Percentiles rank a stretch among this genome's conserved stretches.
Evolutionary conservation across 1,140 invertebrate species (phyloP).

Genomic region (Orussus abietinus): DNA sequence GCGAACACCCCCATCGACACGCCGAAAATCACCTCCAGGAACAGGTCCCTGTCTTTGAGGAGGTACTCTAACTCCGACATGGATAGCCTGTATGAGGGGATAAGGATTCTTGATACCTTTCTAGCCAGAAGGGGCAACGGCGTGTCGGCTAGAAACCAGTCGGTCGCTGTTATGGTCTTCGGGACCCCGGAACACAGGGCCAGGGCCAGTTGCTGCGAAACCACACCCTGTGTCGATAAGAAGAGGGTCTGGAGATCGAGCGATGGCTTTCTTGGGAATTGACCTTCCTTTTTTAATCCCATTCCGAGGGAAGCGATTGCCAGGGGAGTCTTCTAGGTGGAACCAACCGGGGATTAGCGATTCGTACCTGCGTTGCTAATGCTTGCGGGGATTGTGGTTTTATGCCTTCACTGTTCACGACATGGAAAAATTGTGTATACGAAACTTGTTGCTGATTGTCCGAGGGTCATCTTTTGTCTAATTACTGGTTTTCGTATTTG

Average conservation of each 20-base stretch:
- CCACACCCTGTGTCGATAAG: no score
- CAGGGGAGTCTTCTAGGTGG: no score
- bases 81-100: constrained; percentile 36
- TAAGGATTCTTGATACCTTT: constrained; percentile 38
- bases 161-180: constrained; percentile 31
- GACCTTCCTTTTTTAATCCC: no score
- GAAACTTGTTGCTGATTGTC: no score
- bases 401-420: no score
- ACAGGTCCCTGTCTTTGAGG: neutral
- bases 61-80: constrained; percentile 30
- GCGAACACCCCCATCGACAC: constrained; percentile 18
- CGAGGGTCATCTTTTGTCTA: no score
- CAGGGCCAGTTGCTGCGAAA: neutral
- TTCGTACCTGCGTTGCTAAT: no score
- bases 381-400: no score
- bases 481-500: no score
- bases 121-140: constrained; percentile 22
- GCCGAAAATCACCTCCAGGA: neutral
- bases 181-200: constrained; percentile 27
- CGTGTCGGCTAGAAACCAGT: neutral
- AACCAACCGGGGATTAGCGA: no score
- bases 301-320: no score
- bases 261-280: constrained; percentile 26
- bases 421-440: no score
- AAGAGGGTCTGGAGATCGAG: constrained; percentile 30